Conservation (phyloP, 2,888 invertebrate genomes). For the Lasioglossum malachurum region DNA sequence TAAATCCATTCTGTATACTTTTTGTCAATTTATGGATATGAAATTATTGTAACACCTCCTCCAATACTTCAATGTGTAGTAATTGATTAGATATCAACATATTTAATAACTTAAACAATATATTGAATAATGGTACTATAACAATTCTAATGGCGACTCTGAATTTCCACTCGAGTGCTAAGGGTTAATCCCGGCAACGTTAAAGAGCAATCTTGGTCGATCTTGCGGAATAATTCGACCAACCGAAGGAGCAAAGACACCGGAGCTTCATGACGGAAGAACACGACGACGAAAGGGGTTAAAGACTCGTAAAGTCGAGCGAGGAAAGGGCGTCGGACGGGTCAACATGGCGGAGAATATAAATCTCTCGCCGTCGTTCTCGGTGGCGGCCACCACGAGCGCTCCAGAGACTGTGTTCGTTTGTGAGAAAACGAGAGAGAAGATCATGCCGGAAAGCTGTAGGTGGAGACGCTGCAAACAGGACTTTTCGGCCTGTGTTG, state of each 20-base stretch:
- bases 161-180: background rate
- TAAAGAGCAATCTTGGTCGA: background rate
- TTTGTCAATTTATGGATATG: too few species aligned
- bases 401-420: slow-evolving; percentile 13
- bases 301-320: slow-evolving; percentile 53
- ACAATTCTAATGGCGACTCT: too few species aligned
- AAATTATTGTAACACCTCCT: too few species aligned
- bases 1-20: too few species aligned
- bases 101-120: too few species aligned
- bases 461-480: background rate
- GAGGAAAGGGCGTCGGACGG: slow-evolving; percentile 47
- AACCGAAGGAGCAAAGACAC: background rate
- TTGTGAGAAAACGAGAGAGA: slow-evolving; percentile 13
- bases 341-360: slow-evolving; percentile 58
- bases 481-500: background rate
- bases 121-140: too few species aligned
- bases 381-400: slow-evolving; percentile 37
- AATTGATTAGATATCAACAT: too few species aligned
- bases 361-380: slow-evolving; percentile 62
- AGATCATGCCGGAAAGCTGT: background rate
- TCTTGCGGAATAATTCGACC: background rate
- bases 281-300: slow-evolving; percentile 23
- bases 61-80: too few species aligned
- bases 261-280: slow-evolving; percentile 11
- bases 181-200: background rate